Base-by-base conservation (phyloP, 2,888 invertebrate species). In the Scrobipalpa costella region DNA sequence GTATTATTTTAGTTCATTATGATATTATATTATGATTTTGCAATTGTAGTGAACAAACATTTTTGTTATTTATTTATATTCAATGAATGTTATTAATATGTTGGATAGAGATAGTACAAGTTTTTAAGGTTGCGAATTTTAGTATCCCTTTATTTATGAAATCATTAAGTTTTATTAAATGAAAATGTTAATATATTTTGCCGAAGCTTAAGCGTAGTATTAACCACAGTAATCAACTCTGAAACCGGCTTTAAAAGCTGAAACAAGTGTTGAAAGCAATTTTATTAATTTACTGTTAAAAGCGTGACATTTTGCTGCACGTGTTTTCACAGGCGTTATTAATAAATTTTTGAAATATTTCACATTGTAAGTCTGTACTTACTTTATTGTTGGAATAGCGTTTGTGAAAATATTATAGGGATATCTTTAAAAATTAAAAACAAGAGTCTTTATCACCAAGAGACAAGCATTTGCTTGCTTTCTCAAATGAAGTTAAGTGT, bases 281-380 rank as follows among this genome's bases (percentile, higher is more conserved):
- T 55, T n/a, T 34, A 55, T 55, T 49, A 49, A 55, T 38, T 27
- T 50, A 11, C 21, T 8, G 21, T 19, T 50, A 50, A 50, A 50
- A 21, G 67, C 71, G 19, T 64, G 61, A 17, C 65, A 50, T 19
- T 50, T 55, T 34, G 55, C 55, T 27, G n/a, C 27, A 66, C 17
- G 65, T 61, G 55, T 64, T 68, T 73, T 73, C 11, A 76, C 55
- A 33, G 55, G 64, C 57, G 66, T 65, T 65, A 50, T 61, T 66
- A 71, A 55, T 67, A 47, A 67, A 69, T 64, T 74, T 74, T 72
- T 71, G 63, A 61, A 55, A 11, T 57, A 38, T 27, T 65, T 66
- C 21, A 34, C 11, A 11, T 40, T 33, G 8, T 17, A 11, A 19
- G 11, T 44, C 40, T 27, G 27, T 59, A 44, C 55, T 27, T 36